Evolutionary conservation across 2,797 vertebrate species (phyloP), one percentile per base, ranked within the genome.

Genomic region (Chloroceryle inda): DNA sequence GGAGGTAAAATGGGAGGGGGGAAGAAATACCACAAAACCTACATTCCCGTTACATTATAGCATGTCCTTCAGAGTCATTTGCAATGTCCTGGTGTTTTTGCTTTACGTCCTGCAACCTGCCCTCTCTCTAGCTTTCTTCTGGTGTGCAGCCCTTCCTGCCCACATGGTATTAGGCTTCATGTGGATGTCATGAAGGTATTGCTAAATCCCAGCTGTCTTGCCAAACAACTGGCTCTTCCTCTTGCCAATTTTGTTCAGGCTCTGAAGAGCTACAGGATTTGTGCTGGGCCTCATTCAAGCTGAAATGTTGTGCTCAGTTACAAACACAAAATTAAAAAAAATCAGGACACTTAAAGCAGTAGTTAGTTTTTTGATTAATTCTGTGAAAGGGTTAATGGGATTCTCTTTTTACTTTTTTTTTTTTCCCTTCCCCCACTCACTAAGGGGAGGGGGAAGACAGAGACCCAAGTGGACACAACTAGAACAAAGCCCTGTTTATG

Each of bases 401-500:
- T 75, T 96, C 16, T 62, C 67, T 52, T n/a, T 76, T 13, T 47
- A 72, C 19, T 37, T 55, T 75, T 13, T 13, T 27, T 7, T 42
- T 49, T 50, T 74, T 44, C 5, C 21, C 5, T 49, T 29, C 10
- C 13, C 18, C 20, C 37, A 59, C 44, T 72, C 72, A 88, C 40
- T 53, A 85, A 88, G 76, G 40, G 75, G 15, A 8, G 5, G 44
- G 56, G 20, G 20, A 29, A 18, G 44, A 81, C 20, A 90, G 77
- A 95, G 91, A 89, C 77, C 77, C 62, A 74, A 96, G 59, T 96
- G 96, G 94, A 97, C 91, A 80, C 81, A 93, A 64, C 85, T 85
- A 93, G 89, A 93, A 93, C 95, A 93, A 96, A 96, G 96, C 85
- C 91, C 86, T 97, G 88, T 92, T 97, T 95, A 89, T 97, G 95